Conservation (phyloP, 2,113 vertebrate genomes). For the Lamprotornis superbus region DNA sequence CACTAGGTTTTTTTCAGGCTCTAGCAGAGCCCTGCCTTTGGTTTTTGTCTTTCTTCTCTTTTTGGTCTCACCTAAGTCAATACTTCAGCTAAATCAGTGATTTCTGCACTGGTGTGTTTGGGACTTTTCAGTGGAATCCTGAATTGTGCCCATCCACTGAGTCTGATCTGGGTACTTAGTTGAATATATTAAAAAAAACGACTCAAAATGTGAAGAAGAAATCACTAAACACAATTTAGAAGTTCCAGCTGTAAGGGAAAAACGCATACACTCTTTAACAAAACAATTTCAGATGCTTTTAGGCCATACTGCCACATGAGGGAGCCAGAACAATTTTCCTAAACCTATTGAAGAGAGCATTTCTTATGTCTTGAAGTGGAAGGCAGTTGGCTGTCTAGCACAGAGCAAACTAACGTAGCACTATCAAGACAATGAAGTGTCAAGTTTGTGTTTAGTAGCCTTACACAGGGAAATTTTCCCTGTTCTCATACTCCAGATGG, state of each 20-base stretch:
- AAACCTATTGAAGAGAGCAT: neutral
- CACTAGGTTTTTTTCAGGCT: neutral
- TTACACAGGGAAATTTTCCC: neutral
- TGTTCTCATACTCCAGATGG: neutral
- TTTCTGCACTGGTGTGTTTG: neutral
- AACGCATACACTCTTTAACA: rapidly evolving
- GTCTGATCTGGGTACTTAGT: neutral
- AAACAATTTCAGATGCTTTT: neutral
- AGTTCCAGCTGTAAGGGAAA: neutral
- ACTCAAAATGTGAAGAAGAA: neutral
- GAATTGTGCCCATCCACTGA: neutral
- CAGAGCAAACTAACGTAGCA: rapidly evolving
- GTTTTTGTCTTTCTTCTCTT: neutral
- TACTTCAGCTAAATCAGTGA: neutral
- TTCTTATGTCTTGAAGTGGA: neutral
- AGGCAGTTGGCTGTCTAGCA: neutral
- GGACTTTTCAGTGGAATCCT: neutral
- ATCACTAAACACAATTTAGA: neutral
- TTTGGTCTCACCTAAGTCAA: neutral
- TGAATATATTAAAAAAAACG: neutral
- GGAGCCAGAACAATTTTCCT: neutral
- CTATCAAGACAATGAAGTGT: neutral
- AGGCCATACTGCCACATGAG: neutral
- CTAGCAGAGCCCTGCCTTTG: neutral
- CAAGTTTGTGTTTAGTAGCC: neutral